A percentile compares a stretch with the other conserved stretches of the same genome.
These are phyloP conservation scores for Engystomops pustulosus DNA, from an alignment of 2,113 vertebrate species.

Conservation along the genomic window DNA sequence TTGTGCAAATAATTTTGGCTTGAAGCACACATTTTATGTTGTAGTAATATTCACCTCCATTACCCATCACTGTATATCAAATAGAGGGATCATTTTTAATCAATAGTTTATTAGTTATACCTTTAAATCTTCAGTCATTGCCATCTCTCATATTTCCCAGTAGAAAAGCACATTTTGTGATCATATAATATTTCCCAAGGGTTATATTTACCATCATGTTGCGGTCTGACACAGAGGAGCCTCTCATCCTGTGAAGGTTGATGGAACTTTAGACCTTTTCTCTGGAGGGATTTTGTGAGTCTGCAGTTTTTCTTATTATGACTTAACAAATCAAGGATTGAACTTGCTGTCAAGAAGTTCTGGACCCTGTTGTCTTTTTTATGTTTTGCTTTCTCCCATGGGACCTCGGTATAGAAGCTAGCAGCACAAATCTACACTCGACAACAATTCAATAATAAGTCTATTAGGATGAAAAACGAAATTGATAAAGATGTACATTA, in stretches of 20 bases:
- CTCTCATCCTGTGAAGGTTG: neutral
- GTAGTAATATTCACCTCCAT: too few species aligned
- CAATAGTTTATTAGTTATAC: too few species aligned
- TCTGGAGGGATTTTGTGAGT: neutral
- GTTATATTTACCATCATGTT: neutral
- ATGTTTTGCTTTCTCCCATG: neutral
- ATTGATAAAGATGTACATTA: neutral
- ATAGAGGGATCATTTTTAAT: neutral
- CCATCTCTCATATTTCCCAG: neutral
- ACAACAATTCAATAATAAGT: neutral
- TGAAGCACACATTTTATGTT: too few species aligned
- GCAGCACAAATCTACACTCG: neutral
- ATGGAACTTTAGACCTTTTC: neutral
- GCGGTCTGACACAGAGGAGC: neutral
- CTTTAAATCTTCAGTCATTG: neutral
- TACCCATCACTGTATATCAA: neutral
- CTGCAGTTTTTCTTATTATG: neutral
- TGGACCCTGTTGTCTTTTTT: neutral
- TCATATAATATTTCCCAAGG: neutral
- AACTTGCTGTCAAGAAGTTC: neutral
- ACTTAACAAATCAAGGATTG: neutral
- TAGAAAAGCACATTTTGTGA: neutral
- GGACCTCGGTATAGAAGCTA: neutral
- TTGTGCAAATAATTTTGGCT: too few species aligned
- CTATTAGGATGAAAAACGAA: neutral